These are phyloP conservation scores for Rhadinocentrus ornatus DNA, from an alignment of 2,797 vertebrate species.

Conservation along the genomic window DNA sequence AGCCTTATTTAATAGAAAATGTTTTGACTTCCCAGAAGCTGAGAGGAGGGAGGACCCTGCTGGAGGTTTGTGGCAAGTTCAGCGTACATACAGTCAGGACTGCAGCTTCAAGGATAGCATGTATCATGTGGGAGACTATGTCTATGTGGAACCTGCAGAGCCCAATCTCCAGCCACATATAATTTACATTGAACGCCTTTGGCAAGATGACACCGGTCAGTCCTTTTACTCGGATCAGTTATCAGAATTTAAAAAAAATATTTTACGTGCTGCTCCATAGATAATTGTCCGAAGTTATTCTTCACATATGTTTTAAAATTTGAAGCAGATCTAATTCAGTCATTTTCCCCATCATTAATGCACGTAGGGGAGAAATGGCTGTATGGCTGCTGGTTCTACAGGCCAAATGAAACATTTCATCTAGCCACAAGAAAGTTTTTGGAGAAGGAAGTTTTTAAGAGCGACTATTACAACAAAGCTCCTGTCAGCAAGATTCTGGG, in stretches of 20 bases:
- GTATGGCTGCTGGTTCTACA: constrained; percentile 99
- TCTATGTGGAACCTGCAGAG: constrained; percentile 96
- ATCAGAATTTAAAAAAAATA: not conserved
- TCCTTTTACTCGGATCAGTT: not conserved
- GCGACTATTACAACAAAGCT: constrained; percentile 98
- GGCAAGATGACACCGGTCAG: constrained; percentile 95
- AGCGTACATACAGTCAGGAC: constrained; percentile 97
- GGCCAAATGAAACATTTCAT: constrained; percentile 98
- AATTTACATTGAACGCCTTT: constrained; percentile 96
- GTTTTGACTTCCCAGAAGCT: constrained; percentile 85
- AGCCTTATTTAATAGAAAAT: constrained; percentile 17
- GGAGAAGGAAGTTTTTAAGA: constrained; percentile 99
- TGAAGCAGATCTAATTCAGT: not conserved
- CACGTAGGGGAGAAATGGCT: constrained; percentile 95
- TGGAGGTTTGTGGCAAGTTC: constrained; percentile 88
- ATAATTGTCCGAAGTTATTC: not conserved
- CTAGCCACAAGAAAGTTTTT: constrained; percentile 97
- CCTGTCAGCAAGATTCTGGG: constrained; percentile 97
- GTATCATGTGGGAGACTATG: constrained; percentile 98
- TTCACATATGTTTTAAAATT: not conserved
- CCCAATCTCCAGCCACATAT: constrained; percentile 94
- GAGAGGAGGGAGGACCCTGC: constrained; percentile 94
- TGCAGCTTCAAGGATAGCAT: constrained; percentile 99
- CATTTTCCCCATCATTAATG: not conserved
- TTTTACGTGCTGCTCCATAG: not conserved